Evolutionary conservation across 2,888 invertebrate species (phyloP).

Genomic region (Aplocera efformata): DNA sequence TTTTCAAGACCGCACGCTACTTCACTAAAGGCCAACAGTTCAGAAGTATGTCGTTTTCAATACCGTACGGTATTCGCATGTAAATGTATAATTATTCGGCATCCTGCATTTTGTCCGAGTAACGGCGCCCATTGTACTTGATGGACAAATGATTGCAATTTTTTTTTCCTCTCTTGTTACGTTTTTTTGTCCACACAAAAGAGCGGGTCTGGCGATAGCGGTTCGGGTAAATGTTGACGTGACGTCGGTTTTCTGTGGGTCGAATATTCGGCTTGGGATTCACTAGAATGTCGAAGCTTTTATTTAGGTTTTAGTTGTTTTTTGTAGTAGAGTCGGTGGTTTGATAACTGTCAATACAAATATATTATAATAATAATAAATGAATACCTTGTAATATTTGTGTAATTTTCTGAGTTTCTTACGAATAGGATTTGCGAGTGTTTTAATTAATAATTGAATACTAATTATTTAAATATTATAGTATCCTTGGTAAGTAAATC

Average conservation of each 20-base stretch:
- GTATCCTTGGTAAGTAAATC: too few relatives aligned
- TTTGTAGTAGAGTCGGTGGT: too few relatives aligned
- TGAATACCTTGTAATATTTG: too few relatives aligned
- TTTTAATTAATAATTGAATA: too few relatives aligned
- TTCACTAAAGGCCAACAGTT: slow-evolving; percentile 16
- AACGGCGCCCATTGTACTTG: slow-evolving; percentile 68
- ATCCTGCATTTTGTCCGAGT: slow-evolving; percentile 60
- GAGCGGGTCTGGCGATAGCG: slow-evolving; percentile 3
- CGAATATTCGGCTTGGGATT: slow-evolving; percentile 2
- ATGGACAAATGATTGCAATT: slow-evolving; percentile 70
- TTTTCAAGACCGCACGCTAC: slow-evolving; percentile 2
- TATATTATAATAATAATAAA: too few relatives aligned
- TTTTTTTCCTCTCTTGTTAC: slow-evolving; percentile 34
- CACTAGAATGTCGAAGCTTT: too few relatives aligned
- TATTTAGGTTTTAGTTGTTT: too few relatives aligned
- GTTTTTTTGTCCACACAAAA: slow-evolving; percentile 21
- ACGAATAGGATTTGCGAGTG: too few relatives aligned
- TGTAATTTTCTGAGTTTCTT: too few relatives aligned
- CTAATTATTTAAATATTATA: too few relatives aligned
- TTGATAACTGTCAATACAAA: too few relatives aligned
- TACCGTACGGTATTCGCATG: slow-evolving; percentile 57
- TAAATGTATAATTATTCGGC: slow-evolving; percentile 69
- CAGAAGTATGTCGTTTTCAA: slow-evolving; percentile 34
- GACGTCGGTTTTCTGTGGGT: slow-evolving; percentile 3
- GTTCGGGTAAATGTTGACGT: background rate